Evolutionary conservation across 2,888 invertebrate species (phyloP).

Genomic region (Mesorhabditis spiculigera): DNA sequence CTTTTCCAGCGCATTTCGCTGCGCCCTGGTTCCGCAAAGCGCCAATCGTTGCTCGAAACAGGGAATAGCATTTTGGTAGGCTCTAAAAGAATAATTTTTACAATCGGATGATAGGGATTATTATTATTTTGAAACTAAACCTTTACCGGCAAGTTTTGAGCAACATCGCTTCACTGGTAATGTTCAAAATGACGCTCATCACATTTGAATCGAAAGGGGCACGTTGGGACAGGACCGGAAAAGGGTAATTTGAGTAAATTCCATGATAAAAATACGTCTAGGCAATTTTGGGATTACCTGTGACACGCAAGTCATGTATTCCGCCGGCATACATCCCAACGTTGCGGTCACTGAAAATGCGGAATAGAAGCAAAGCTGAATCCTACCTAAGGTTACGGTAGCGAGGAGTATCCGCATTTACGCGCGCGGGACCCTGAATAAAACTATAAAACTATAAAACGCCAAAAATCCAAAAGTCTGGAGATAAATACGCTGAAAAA

Average conservation of each 20-base stretch:
- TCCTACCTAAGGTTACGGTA: too few species aligned
- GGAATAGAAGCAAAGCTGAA: too few species aligned
- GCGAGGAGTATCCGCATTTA: too few species aligned
- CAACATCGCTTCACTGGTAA: constrained; percentile 40
- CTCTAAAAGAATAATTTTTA: constrained; percentile 15
- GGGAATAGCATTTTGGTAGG: constrained; percentile 29
- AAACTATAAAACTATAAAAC: too few species aligned
- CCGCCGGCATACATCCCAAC: neutral
- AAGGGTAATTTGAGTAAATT: too few species aligned
- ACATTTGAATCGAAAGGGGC: constrained; percentile 42
- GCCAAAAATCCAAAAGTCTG: too few species aligned
- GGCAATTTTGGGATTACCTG: neutral
- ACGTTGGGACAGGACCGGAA: neutral
- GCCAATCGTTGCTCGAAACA: constrained; percentile 35
- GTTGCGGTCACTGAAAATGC: neutral
- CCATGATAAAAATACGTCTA: too few species aligned
- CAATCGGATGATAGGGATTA: neutral
- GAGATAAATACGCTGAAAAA: too few species aligned
- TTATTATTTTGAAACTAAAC: neutral
- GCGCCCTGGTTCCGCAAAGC: constrained; percentile 31
- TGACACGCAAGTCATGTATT: neutral
- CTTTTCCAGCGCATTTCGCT: constrained; percentile 25
- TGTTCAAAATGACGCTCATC: constrained; percentile 37
- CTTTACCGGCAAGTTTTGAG: constrained; percentile 40
- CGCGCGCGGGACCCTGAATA: too few species aligned